These are phyloP conservation scores for Spizaetus ornatus DNA, from an alignment of 2,113 vertebrate genomes.

Conservation along the genomic window DNA sequence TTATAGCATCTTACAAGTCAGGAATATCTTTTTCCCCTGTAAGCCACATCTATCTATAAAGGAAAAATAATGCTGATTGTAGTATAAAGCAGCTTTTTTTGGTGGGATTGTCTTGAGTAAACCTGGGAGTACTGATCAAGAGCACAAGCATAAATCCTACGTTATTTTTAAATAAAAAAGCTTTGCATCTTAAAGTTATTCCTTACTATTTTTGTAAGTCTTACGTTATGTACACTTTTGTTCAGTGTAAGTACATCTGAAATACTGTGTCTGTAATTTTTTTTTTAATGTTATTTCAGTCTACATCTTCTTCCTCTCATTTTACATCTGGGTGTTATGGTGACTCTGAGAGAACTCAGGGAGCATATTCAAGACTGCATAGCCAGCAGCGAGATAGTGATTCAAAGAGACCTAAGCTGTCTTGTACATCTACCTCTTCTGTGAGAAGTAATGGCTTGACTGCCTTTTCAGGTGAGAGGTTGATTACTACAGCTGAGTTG, in stretches of 20 bases:
- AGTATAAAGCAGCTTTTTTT: not conserved
- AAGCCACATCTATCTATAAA: not conserved
- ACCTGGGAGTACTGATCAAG: not conserved
- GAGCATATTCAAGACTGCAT: slow-evolving; percentile 82
- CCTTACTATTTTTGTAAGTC: not conserved
- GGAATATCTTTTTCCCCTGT: not conserved
- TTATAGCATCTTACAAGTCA: not conserved
- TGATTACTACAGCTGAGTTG: not conserved
- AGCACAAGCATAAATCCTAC: not conserved
- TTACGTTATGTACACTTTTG: not conserved
- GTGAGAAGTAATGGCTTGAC: slow-evolving; percentile 79
- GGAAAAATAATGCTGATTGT: not conserved
- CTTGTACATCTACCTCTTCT: slow-evolving; percentile 81
- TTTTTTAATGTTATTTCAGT: slow-evolving; percentile 53
- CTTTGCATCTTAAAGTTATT: not conserved
- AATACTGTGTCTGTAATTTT: not conserved
- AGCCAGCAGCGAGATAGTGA: slow-evolving; percentile 84
- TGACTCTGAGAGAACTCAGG: slow-evolving; percentile 83
- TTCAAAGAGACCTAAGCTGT: slow-evolving; percentile 93
- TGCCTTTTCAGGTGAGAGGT: slow-evolving; percentile 78
- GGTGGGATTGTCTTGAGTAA: not conserved
- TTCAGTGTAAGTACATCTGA: not conserved
- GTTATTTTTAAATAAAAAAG: not conserved
- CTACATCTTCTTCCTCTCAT: slow-evolving; percentile 68
- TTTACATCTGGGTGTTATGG: slow-evolving; percentile 75